Base-by-base conservation (phyloP, 2,797 vertebrate genomes). In the Chelon labrosus region DNA sequence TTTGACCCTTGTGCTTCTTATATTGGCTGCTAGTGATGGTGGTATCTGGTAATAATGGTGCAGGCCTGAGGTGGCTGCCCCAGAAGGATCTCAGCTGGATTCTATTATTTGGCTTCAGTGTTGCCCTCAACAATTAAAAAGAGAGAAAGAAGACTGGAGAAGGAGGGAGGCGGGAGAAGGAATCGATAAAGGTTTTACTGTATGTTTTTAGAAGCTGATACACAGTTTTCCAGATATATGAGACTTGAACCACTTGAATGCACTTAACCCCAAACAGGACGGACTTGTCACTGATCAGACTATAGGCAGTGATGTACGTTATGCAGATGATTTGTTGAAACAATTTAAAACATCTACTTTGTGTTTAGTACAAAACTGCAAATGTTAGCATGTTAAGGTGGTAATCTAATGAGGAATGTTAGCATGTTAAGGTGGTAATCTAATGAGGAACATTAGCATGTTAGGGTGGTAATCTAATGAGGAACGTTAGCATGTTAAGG, bases 111-210 rank as follows among this genome's bases (percentile, higher is more conserved):
- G 4, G 22, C 53, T 75, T 72, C 47, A 4, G 7, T 46, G 17
- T 57, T 8, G 19, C 61, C 10, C 50, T 69, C 52, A 12, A 46
- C 56, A 61, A 56, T 71, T 74, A 77, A 58, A 22, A 54, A 44
- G 47, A 53, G 49, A 63, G 14, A 64, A 9, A 35, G 20, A 39
- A 38, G 27, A 12, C 2, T 31, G 10, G 37, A 51, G 25, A 42
- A 44, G 10, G 16, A 20, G n/a, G 41, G 20, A 27, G n/a, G 19
- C 4, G 0, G 37, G 10, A 12, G 13, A 44, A 41, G 8, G 42
- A 39, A 79, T 79, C 75, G 10, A 75, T 85, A 39, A 7, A 13
- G 27, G 50, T 37, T 16, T 5, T n/a, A n/a, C n/a, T n/a, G n/a
- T 53, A 68, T 69, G 55, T 41, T 22, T 35, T 16, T 2, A 7